phyloP scores from a whole-genome alignment of 2,888 invertebrate species.

The Protophormia terraenovae region DNA sequence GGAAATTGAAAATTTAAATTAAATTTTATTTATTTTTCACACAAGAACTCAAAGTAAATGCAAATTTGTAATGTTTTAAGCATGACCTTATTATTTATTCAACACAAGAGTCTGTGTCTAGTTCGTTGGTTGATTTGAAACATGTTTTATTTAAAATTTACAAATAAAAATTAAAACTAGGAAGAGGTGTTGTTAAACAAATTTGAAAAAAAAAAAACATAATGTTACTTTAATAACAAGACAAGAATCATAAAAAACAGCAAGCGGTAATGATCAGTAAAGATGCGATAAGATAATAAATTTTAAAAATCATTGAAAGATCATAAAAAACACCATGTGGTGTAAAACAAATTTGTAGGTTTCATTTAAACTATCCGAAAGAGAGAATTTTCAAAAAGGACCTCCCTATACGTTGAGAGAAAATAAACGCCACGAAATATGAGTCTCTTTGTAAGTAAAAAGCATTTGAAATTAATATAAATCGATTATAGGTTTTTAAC shows the following conservation, averaged over 20 bases:
- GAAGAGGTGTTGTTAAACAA: conserved; percentile 47
- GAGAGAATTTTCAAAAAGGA: conserved; percentile 26
- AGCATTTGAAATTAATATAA: conserved; percentile 31
- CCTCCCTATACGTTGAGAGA: conserved; percentile 27
- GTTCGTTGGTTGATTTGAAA: neutral
- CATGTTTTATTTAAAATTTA: conserved; percentile 5
- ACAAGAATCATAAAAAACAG: neutral
- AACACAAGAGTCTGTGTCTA: conserved; percentile 28
- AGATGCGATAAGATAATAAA: neutral
- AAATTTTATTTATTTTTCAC: conserved; percentile 58
- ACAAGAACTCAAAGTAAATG: conserved; percentile 30
- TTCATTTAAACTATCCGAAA: too few species aligned
- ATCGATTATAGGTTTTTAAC: conserved; percentile 2
- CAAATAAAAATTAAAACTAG: conserved; percentile 23
- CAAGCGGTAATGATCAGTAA: neutral
- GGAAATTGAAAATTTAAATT: conserved; percentile 53
- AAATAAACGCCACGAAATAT: conserved; percentile 33
- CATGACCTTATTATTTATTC: conserved; percentile 60
- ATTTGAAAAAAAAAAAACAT: conserved; percentile 47
- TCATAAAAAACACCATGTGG: conserved; percentile 51
- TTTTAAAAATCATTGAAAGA: conserved; percentile 8
- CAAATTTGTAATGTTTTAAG: conserved; percentile 36
- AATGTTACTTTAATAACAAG: neutral
- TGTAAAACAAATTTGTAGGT: conserved; percentile 8
- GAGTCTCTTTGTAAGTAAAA: conserved; percentile 5